Percentiles rank a stretch among this genome's conserved stretches.
Evolutionary conservation across 2,113 vertebrate genomes (phyloP).

Genomic region (Oryzias curvinotus): DNA sequence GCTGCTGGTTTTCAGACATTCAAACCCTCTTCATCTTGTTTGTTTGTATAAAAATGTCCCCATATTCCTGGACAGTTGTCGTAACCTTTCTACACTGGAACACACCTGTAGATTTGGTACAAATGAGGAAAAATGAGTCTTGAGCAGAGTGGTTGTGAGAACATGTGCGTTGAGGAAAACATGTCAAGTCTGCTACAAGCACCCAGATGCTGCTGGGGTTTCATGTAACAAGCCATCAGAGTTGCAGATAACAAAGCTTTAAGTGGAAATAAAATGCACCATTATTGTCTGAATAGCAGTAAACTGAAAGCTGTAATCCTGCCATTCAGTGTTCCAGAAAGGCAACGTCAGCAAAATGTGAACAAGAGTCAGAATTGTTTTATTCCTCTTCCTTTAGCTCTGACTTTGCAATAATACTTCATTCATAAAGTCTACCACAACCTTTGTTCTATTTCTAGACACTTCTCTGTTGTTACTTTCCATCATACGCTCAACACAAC

Average conservation of each 20-base stretch:
- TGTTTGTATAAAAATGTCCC: slow-evolving; percentile 36
- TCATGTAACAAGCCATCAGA: slow-evolving; percentile 13
- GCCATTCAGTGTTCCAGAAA: slow-evolving; percentile 50
- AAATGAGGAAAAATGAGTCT: slow-evolving; percentile 8
- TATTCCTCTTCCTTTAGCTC: slow-evolving; percentile 6
- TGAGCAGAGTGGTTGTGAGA: slow-evolving; percentile 10
- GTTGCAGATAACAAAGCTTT: slow-evolving; percentile 26
- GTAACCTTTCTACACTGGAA: slow-evolving; percentile 31
- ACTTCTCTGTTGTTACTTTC: slow-evolving; percentile 15
- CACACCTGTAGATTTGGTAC: slow-evolving; percentile 1
- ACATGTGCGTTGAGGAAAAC: slow-evolving; percentile 4
- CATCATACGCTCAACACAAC: slow-evolving; percentile 25
- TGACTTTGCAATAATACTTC: slow-evolving; percentile 10
- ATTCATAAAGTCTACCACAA: slow-evolving; percentile 15
- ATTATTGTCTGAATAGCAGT: slow-evolving; percentile 47
- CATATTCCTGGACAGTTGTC: slow-evolving; percentile 33
- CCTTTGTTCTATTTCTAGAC: slow-evolving; percentile 43
- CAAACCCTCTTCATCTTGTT: slow-evolving; percentile 9
- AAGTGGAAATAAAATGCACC: slow-evolving; percentile 52
- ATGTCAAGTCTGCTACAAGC: slow-evolving; percentile 65
- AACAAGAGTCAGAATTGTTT: slow-evolving; percentile 15
- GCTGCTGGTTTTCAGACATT: slow-evolving; percentile 64
- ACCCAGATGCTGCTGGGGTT: slow-evolving; percentile 51
- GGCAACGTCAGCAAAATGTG: slow-evolving; percentile 46
- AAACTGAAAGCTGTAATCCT: slow-evolving; percentile 63